Evolutionary conservation across 2,797 vertebrate genomes (phyloP).

Genomic region (Pseudotriccus pelzelni): DNA sequence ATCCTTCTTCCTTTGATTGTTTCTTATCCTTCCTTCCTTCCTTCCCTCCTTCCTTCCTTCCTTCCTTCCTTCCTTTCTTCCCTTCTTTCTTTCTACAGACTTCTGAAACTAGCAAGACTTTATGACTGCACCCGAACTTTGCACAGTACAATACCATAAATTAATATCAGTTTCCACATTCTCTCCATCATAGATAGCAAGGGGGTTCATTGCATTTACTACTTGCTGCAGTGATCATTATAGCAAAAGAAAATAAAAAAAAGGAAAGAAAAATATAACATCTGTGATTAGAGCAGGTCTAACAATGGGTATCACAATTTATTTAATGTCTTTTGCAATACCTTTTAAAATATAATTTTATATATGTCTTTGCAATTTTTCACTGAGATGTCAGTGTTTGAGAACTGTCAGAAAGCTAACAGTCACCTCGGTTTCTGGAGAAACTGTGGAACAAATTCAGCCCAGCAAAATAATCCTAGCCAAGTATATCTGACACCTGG

Average conservation of each 20-base stretch:
- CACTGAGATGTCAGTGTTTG: neutral
- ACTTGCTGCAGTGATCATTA: neutral
- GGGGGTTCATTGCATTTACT: neutral
- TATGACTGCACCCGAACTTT: conserved; percentile 7
- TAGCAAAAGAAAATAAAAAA: neutral
- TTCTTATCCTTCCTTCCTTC: neutral
- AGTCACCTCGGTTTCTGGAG: neutral
- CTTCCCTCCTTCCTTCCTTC: neutral
- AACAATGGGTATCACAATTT: neutral
- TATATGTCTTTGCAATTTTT: neutral
- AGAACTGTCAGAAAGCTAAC: neutral
- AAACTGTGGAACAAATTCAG: conserved; percentile 1
- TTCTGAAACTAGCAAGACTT: neutral
- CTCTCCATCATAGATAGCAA: neutral
- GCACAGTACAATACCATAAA: neutral
- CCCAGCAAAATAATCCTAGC: neutral
- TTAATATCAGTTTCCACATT: conserved; percentile 29
- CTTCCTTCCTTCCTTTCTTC: neutral
- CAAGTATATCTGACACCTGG: conserved; percentile 14
- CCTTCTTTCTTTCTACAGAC: neutral
- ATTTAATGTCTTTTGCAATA: neutral
- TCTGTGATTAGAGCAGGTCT: neutral
- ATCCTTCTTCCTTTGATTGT: neutral
- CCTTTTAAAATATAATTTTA: conserved; percentile 21
- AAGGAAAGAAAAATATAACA: conserved; percentile 9